Evolutionary conservation across 2,888 invertebrate genomes (phyloP).

Genomic region (Portevinia maculata): DNA sequence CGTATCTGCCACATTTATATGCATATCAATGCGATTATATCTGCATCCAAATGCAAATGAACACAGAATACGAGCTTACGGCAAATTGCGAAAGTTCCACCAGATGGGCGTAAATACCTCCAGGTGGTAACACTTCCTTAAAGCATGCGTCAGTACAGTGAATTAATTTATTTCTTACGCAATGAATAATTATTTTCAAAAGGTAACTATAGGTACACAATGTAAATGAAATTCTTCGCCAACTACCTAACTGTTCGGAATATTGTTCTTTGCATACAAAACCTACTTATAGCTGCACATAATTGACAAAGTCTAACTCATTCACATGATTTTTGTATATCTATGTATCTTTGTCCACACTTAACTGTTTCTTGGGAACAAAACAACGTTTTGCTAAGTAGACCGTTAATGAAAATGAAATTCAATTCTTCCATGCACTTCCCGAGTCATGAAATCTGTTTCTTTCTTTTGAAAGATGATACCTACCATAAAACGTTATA

Average conservation of each 20-base stretch:
- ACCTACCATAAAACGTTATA: conserved; percentile 29
- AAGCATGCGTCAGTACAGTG: conserved; percentile 49
- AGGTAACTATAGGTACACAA: not conserved
- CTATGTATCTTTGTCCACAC: not conserved
- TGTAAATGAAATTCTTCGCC: conserved; percentile 9
- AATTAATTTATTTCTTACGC: conserved; percentile 34
- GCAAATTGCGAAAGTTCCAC: conserved; percentile 13
- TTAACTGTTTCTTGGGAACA: conserved; percentile 53
- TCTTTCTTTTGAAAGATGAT: conserved; percentile 29
- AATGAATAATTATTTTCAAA: conserved; percentile 35
- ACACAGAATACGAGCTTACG: conserved; percentile 33
- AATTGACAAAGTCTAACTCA: conserved; percentile 25
- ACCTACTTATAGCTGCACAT: conserved; percentile 8
- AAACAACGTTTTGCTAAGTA: conserved; percentile 31
- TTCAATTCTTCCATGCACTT: conserved; percentile 48
- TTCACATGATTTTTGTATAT: conserved; percentile 13
- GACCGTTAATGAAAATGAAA: conserved; percentile 67
- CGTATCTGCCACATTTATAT: conserved; percentile 2
- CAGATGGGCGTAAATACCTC: conserved; percentile 33
- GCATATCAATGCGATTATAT: conserved; percentile 6
- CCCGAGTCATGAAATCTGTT: conserved; percentile 34
- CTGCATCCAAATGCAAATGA: conserved; percentile 40
- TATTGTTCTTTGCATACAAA: not conserved
- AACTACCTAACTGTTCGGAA: conserved; percentile 33
- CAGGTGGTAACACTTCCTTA: conserved; percentile 42